Conservation (phyloP, 2,888 invertebrate species). For the Tachystola acroxantha region DNA sequence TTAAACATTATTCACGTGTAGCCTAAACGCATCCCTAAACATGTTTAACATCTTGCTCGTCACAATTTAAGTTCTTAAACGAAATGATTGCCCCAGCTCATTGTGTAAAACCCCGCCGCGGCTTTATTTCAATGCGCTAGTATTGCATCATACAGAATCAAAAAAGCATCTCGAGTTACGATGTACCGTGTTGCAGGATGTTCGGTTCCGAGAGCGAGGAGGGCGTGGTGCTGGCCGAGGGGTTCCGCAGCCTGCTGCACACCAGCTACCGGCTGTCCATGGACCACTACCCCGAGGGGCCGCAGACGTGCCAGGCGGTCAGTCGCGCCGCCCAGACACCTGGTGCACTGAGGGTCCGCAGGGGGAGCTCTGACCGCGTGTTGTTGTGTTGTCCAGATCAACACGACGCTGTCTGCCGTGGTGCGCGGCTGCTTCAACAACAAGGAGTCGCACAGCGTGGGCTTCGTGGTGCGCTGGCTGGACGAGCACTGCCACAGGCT, state of each 20-base stretch:
- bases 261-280: conserved; percentile 88
- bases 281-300: conserved; percentile 86
- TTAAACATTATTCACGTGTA: no score
- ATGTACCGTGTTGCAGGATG: conserved; percentile 73
- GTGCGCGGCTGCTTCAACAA: conserved; percentile 89
- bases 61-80: no score
- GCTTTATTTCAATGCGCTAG: no score
- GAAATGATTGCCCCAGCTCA: no score
- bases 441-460: conserved; percentile 84
- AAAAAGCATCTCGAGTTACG: no score
- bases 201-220: conserved; percentile 75
- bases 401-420: conserved; percentile 84
- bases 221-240: conserved; percentile 79
- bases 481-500: conserved; percentile 87
- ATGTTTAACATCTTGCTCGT: no score
- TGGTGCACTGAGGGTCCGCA: no score
- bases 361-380: no score
- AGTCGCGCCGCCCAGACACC: no score
- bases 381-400: conserved; percentile 60
- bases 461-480: conserved; percentile 90
- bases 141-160: no score
- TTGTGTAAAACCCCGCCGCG: no score
- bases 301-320: conserved; percentile 79
- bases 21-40: no score
- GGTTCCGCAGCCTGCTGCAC: conserved; percentile 81